Conservation (phyloP, 1,140 invertebrate species). For the Drosophila hydei region DNA sequence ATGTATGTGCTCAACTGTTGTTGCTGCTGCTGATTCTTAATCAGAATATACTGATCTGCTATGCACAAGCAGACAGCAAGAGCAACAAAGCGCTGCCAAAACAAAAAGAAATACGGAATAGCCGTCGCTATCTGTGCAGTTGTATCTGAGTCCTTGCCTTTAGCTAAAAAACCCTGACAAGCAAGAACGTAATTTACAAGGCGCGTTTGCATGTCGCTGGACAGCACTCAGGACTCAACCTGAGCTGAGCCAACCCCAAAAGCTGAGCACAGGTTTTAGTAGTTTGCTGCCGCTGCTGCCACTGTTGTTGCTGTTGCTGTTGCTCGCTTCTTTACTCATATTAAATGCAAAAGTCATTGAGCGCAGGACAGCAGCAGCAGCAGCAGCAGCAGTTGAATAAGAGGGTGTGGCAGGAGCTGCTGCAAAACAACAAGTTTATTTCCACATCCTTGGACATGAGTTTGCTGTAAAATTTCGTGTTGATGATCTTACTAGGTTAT, state of each 20-base stretch:
- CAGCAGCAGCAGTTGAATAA: constrained; percentile 5
- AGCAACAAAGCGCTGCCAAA: constrained; percentile 47
- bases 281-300: constrained; percentile 16
- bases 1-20: constrained; percentile 12
- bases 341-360: constrained; percentile 83
- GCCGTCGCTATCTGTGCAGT: constrained; percentile 51
- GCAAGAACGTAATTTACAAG: constrained; percentile 73
- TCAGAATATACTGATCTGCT: constrained; percentile 72
- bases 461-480: constrained; percentile 83
- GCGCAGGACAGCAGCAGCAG: constrained; percentile 62
- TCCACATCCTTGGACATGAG: constrained; percentile 80
- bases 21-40: constrained; percentile 75
- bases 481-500: constrained; percentile 83
- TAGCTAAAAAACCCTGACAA: constrained; percentile 58
- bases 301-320: constrained; percentile 12
- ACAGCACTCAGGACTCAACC: constrained; percentile 50
- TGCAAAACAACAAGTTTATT: constrained; percentile 79
- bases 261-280: constrained; percentile 49
- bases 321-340: constrained; percentile 66
- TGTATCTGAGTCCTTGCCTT: constrained; percentile 59
- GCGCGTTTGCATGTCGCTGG: constrained; percentile 77
- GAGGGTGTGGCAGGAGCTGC: constrained; percentile 30
- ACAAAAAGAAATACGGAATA: constrained; percentile 39
- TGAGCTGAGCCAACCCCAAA: constrained; percentile 41
- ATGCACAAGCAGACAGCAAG: constrained; percentile 58